Percentiles rank a stretch among this genome's conserved stretches.
Evolutionary conservation across 2,797 vertebrate species (phyloP).

Genomic region (Rhinophrynus dorsalis): DNA sequence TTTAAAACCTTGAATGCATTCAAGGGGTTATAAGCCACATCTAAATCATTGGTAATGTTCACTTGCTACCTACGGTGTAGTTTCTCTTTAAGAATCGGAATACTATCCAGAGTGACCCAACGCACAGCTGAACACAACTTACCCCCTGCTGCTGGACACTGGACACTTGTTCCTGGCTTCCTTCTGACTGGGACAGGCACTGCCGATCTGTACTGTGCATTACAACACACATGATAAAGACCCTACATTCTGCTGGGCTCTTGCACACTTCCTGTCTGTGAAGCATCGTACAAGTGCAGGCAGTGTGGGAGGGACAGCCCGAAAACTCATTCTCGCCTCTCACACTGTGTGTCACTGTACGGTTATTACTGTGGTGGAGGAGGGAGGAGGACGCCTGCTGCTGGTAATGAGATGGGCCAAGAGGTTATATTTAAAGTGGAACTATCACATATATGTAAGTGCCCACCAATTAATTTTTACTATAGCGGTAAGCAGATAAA

Average conservation of each 20-base stretch:
- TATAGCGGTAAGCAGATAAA: too few relatives aligned
- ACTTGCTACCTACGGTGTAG: too few relatives aligned
- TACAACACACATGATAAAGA: neutral
- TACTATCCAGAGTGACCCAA: too few relatives aligned
- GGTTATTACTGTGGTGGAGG: neutral
- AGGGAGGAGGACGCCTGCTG: neutral
- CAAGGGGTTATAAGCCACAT: too few relatives aligned
- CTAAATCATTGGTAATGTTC: too few relatives aligned
- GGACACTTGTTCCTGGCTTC: neutral
- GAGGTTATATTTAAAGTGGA: too few relatives aligned
- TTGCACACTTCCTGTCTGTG: conserved; percentile 7
- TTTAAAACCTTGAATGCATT: too few relatives aligned
- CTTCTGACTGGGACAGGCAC: neutral
- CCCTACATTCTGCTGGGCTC: neutral
- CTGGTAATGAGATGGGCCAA: too few relatives aligned
- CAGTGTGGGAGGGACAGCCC: neutral
- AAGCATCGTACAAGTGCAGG: conserved; percentile 4
- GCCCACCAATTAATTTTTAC: too few relatives aligned
- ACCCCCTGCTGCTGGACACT: neutral
- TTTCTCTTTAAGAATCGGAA: neutral
- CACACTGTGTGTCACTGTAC: neutral
- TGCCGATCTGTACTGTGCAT: neutral
- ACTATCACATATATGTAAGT: too few relatives aligned
- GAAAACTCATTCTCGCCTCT: neutral
- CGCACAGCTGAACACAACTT: neutral